phyloP scores from a whole-genome alignment of 2,113 vertebrate species.

The Thamnaconus septentrionalis region DNA sequence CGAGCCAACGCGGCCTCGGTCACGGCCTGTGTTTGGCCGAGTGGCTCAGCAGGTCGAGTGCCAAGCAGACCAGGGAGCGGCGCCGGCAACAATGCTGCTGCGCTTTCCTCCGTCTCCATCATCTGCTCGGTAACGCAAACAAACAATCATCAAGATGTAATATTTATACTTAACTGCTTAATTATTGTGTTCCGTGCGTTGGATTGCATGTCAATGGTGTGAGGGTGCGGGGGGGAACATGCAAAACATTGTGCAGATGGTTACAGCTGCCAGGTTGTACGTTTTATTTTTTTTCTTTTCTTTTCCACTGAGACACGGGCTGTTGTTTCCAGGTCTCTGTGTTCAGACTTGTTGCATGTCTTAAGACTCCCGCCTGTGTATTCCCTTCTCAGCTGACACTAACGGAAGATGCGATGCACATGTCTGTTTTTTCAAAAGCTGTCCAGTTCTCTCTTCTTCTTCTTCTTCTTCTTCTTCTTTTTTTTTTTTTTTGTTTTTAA shows the following conservation, averaged over 20 bases:
- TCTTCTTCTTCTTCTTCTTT: neutral
- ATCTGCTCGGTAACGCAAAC: slow-evolving; percentile 31
- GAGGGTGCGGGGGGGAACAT: slow-evolving; percentile 32
- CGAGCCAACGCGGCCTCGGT: slow-evolving; percentile 5
- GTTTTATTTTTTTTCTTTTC: slow-evolving; percentile 20
- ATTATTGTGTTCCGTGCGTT: slow-evolving; percentile 64
- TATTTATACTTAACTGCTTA: slow-evolving; percentile 65
- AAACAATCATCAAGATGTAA: slow-evolving; percentile 53
- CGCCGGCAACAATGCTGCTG: slow-evolving; percentile 6
- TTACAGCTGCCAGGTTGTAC: slow-evolving; percentile 43
- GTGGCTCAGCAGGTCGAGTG: slow-evolving; percentile 27
- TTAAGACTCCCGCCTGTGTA: slow-evolving; percentile 45
- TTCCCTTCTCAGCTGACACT: slow-evolving; percentile 39
- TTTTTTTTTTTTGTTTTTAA: slow-evolving; percentile 13
- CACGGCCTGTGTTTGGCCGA: slow-evolving; percentile 6
- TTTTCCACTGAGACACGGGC: slow-evolving; percentile 14
- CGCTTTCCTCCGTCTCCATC: slow-evolving; percentile 23
- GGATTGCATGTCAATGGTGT: slow-evolving; percentile 62
- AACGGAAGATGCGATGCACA: slow-evolving; percentile 36
- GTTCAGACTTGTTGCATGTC: slow-evolving; percentile 65
- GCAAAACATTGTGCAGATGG: slow-evolving; percentile 52
- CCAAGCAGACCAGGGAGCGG: slow-evolving; percentile 28
- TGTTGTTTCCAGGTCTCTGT: slow-evolving; percentile 36
- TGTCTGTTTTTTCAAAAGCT: slow-evolving; percentile 42
- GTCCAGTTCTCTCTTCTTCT: slow-evolving; percentile 19